phyloP scores from a whole-genome alignment of 1,140 invertebrate genomes.

The Eumeta japonica region DNA sequence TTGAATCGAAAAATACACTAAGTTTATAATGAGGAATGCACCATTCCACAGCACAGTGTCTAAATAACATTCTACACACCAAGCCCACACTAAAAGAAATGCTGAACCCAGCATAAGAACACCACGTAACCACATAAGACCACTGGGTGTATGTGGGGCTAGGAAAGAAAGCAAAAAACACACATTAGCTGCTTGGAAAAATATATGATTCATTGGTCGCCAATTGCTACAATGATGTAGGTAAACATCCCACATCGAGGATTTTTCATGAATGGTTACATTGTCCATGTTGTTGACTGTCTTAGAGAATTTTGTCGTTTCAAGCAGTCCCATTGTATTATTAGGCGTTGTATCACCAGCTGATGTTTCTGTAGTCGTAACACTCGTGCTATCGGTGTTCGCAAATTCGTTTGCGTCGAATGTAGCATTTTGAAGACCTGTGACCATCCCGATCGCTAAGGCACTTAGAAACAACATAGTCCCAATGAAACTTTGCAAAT shows the following conservation, averaged over 20 bases:
- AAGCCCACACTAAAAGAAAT: conserved; percentile 79
- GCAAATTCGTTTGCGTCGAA: neutral
- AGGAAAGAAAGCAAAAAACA: conserved; percentile 80
- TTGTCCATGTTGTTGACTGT: conserved; percentile 33
- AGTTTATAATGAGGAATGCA: conserved; percentile 79
- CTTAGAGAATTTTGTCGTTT: conserved; percentile 26
- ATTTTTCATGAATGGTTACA: conserved; percentile 38
- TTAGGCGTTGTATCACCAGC: conserved; percentile 10
- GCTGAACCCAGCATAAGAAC: conserved; percentile 75
- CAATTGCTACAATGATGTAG: conserved; percentile 60
- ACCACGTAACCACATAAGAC: conserved; percentile 74
- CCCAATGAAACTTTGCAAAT: conserved; percentile 30
- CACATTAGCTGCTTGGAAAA: conserved; percentile 81
- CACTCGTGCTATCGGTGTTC: neutral
- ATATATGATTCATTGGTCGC: conserved; percentile 68
- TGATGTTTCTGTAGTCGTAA: neutral
- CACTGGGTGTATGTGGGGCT: conserved; percentile 75
- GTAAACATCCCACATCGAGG: conserved; percentile 48
- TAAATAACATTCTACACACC: conserved; percentile 79
- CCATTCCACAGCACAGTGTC: conserved; percentile 86
- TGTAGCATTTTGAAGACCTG: conserved; percentile 43
- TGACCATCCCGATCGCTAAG: conserved; percentile 49
- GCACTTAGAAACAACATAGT: conserved; percentile 54
- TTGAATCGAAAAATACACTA: conserved; percentile 76
- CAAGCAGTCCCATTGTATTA: conserved; percentile 37